Evolutionary conservation across 1,140 invertebrate species (phyloP).

Genomic region (Phortica variegata): DNA sequence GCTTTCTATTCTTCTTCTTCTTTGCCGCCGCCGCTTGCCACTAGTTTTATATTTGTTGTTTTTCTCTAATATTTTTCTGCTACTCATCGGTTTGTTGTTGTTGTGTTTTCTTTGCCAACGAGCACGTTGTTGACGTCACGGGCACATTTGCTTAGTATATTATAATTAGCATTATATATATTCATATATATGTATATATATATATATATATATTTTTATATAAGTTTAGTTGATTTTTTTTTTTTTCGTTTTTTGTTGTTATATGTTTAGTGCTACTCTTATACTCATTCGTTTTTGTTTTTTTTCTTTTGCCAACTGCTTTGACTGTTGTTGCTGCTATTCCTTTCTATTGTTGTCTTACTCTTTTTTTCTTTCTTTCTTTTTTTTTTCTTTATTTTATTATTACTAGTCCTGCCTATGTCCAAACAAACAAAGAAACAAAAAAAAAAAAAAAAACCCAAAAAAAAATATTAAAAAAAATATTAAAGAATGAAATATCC

Average conservation of each 20-base stretch:
- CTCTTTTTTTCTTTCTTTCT: conserved; percentile 11
- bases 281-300: conserved; percentile 1
- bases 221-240: neutral
- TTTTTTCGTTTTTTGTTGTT: conserved; percentile 8
- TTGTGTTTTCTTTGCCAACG: too few relatives aligned
- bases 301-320: conserved; percentile 10
- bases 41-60: too few relatives aligned
- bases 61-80: too few relatives aligned
- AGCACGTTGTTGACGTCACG: too few relatives aligned
- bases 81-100: too few relatives aligned
- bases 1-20: too few relatives aligned
- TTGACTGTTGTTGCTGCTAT: neutral
- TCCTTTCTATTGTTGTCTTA: conserved; percentile 14
- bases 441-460: conserved; percentile 29
- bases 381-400: conserved; percentile 18
- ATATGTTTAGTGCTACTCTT: neutral
- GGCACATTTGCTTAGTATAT: too few relatives aligned
- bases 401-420: neutral
- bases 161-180: too few relatives aligned
- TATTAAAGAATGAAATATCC: conserved; percentile 29
- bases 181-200: too few relatives aligned
- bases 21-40: too few relatives aligned
- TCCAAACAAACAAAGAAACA: neutral
- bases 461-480: conserved; percentile 31
- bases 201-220: too few relatives aligned